A percentile compares a stretch with the other conserved stretches of the same genome.
phyloP scores from a whole-genome alignment of 2,888 invertebrate species.

The Willowsia nigromaculata region DNA sequence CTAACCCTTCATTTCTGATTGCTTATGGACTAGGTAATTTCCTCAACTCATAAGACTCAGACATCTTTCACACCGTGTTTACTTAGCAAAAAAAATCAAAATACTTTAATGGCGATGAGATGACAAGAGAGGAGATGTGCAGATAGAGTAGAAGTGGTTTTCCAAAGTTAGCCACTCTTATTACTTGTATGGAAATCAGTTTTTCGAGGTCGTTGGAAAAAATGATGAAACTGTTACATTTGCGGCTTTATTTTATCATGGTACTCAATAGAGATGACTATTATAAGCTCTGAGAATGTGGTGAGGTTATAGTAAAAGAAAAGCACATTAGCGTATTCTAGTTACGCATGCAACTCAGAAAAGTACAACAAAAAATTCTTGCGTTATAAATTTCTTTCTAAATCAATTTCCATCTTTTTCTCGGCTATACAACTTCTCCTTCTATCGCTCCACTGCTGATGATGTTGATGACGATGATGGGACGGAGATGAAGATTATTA shows the following conservation, averaged over 20 bases:
- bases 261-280: no score
- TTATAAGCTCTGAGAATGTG: no score
- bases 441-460: not conserved
- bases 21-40: constrained; percentile 10
- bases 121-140: not conserved
- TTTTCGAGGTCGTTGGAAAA: not conserved
- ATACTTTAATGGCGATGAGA: constrained; percentile 26
- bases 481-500: constrained; percentile 7
- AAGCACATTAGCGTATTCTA: not conserved
- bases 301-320: not conserved
- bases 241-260: not conserved
- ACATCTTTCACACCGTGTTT: not conserved
- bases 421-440: not conserved
- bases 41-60: constrained; percentile 7
- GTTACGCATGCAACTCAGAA: not conserved
- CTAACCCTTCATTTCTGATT: not conserved
- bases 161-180: not conserved
- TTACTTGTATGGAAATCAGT: constrained; percentile 18
- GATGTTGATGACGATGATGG: not conserved
- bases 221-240: not conserved
- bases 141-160: not conserved
- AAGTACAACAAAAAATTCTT: not conserved
- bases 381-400: constrained; percentile 1
- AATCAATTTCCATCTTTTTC: constrained; percentile 3
- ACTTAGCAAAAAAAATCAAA: constrained; percentile 28